Base-by-base conservation (phyloP, 2,888 invertebrate species). In the Aporophyla lueneburgensis region DNA sequence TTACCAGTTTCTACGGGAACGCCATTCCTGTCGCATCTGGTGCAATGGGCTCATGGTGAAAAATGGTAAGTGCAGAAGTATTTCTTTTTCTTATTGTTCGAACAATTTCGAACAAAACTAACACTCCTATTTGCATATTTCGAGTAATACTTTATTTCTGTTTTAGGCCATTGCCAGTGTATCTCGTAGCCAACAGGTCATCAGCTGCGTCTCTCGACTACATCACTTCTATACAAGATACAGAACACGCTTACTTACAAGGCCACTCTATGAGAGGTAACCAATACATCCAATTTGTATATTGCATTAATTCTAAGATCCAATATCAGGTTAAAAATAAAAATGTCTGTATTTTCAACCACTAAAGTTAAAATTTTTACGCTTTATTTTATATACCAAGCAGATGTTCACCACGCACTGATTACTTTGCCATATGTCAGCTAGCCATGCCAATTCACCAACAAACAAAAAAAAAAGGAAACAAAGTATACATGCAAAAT, bases 1-100 rank as follows among this genome's bases (percentile, higher is more conserved):
- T 98, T 97, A 88, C 99, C 99, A 0, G 99, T 99, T 0, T 98
- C 98, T 2, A 96, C 98, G 12, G 98, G 98, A 46, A 99, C 99
- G 0, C 98, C 98, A 0, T 98, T 98, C 96, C 96, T 99, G 63
- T 97, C 98, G 0, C 98, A 98, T 6, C 93, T 98, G 24, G 97
- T 99, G 21, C 97, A 97, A n/a, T n/a, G n/a, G n/a, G n/a, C n/a
- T n/a, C n/a, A n/a, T n/a, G n/a, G n/a, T n/a, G n/a, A n/a, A n/a
- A n/a, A n/a, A n/a, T n/a, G n/a, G n/a, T n/a, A n/a, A n/a, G n/a
- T n/a, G n/a, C n/a, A n/a, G n/a, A n/a, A n/a, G n/a, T n/a, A n/a
- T n/a, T n/a, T n/a, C n/a, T n/a, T n/a, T n/a, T n/a, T n/a, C n/a
- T n/a, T n/a, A n/a, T n/a, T n/a, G n/a, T n/a, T n/a, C n/a, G n/a